Evolutionary conservation across 2,113 vertebrate genomes (phyloP).

Genomic region (Ceyx cyanopectus): DNA sequence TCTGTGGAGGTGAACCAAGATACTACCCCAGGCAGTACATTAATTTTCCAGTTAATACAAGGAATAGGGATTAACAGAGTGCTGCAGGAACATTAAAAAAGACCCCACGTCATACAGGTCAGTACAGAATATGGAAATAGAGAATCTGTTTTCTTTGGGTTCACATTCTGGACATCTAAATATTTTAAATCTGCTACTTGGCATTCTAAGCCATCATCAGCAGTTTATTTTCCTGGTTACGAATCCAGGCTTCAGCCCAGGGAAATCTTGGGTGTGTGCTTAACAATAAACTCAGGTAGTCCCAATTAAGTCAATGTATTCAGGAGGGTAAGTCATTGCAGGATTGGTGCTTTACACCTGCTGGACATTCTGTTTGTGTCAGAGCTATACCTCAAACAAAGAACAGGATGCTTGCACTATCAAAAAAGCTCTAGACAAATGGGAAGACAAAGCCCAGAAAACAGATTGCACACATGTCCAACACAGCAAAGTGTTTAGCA

Average conservation of each 20-base stretch:
- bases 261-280: not conserved
- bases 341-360: not conserved
- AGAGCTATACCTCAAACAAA: not conserved
- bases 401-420: not conserved
- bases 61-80: not conserved
- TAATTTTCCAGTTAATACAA: not conserved
- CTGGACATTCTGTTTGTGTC: not conserved
- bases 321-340: not conserved
- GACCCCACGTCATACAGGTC: not conserved
- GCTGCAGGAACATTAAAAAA: not conserved
- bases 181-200: conserved; percentile 13
- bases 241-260: not conserved
- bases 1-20: not conserved
- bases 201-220: not conserved
- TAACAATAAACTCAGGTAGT: not conserved
- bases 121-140: not conserved
- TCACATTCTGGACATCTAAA: not conserved
- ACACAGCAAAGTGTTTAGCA: not conserved
- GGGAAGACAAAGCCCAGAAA: not conserved
- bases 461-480: not conserved
- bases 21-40: not conserved
- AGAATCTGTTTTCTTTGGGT: not conserved
- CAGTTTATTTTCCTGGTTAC: not conserved
- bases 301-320: not conserved
- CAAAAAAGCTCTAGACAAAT: not conserved